Conservation (phyloP, 2,113 vertebrate genomes). For the Dipodomys ordii region DNA sequence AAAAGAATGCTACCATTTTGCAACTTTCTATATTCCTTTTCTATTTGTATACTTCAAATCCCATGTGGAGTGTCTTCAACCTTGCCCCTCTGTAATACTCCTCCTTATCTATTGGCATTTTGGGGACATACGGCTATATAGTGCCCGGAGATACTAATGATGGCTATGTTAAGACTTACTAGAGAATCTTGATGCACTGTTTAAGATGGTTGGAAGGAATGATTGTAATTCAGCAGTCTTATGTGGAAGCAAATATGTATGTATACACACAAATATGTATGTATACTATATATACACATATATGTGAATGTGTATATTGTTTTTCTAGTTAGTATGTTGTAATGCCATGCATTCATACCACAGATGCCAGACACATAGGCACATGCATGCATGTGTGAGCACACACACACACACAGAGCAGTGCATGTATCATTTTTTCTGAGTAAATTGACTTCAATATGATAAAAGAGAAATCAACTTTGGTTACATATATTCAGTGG, state of each 20-base stretch:
- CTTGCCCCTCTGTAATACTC: not conserved
- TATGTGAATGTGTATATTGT: not conserved
- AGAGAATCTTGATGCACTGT: not conserved
- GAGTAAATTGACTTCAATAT: conserved; percentile 42
- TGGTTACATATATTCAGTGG: not conserved
- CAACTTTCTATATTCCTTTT: not conserved
- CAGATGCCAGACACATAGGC: not conserved
- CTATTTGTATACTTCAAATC: not conserved
- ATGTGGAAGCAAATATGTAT: conserved; percentile 50
- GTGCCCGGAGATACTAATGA: not conserved
- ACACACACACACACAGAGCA: not conserved
- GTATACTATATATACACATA: no score
- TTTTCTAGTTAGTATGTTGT: not conserved
- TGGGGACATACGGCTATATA: not conserved
- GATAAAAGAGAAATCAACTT: conserved; percentile 22
- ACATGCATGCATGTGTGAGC: no score
- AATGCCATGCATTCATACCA: conserved; percentile 18
- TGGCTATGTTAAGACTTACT: not conserved
- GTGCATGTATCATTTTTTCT: not conserved
- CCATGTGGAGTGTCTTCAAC: not conserved
- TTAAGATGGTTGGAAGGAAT: not conserved
- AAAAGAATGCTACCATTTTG: not conserved
- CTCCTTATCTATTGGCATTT: not conserved
- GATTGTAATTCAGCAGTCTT: conserved; percentile 46
- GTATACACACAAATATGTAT: no score